Percentiles rank a stretch among this genome's conserved stretches.
Evolutionary conservation across 2,797 vertebrate genomes (phyloP).

Genomic region (Pelobates cultripes): DNA sequence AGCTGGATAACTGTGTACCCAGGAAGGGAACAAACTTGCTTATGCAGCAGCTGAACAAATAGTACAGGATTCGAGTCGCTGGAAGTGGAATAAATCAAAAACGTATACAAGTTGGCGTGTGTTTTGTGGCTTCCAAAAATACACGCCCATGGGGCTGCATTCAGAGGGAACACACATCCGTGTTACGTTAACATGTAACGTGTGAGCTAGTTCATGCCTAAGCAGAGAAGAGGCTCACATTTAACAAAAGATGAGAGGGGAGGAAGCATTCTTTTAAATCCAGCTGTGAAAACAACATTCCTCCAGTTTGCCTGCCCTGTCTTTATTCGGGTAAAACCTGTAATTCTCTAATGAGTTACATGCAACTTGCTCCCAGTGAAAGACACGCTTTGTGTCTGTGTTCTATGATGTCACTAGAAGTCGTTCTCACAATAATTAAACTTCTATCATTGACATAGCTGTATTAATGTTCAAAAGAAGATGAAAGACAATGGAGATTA

Average conservation of each 20-base stretch:
- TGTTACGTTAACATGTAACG: background rate
- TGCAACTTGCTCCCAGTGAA: background rate
- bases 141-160: slow-evolving; percentile 7
- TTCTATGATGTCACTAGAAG: background rate
- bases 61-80: background rate
- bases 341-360: background rate
- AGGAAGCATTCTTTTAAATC: slow-evolving; percentile 5
- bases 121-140: slow-evolving; percentile 8
- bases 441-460: background rate
- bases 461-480: background rate
- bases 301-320: background rate
- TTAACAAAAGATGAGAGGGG: slow-evolving; percentile 2
- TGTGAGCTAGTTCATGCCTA: background rate
- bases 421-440: background rate
- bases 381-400: background rate
- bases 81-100: slow-evolving; percentile 12
- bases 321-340: background rate
- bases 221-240: background rate
- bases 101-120: background rate
- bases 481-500: background rate
- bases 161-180: background rate
- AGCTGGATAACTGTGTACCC: background rate
- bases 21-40: background rate
- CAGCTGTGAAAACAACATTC: slow-evolving; percentile 4
- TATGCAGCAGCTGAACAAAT: slow-evolving; percentile 42